Base-by-base conservation (phyloP, 1,140 invertebrate genomes). In the Temnothorax longispinosus region DNA sequence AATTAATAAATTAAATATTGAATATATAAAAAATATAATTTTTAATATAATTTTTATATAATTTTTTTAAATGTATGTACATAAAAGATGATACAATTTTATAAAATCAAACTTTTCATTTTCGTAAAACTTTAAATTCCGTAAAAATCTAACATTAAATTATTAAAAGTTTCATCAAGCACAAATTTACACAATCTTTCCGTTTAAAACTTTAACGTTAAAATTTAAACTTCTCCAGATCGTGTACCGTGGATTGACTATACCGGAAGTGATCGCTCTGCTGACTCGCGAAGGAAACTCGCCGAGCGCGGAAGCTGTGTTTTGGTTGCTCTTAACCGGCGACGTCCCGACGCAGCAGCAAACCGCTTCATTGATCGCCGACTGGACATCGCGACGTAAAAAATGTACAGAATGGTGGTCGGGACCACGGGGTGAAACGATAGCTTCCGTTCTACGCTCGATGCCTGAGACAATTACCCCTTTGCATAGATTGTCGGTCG, bases 251-350 rank as follows among this genome's bases (percentile, higher is more conserved):
- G 93, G 93, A 38, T 52, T 94, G 2, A 90, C 93, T 0, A 91
- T 94, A 80, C 90, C 93, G 32, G 93, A 94, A 85, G 85, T 94
- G 5, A 64, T 93, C 7, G 64, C 85, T 6, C 86, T 94, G 3
- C 64, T 94, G 47, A 93, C 93, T 7, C 91, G 91, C 11, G 82
- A 86, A 32, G 92, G 93, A 67, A 92, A 82, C 4, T 92, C 89
- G 4, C 93, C 93, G 4, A 93, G 91, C 44, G 90, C 92, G 0
- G 93, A 94, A 78, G 91, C 93, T 6, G 87, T 94, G 0, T 94
- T 94, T 52, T 94, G 93, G 93, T 67, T 94, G 1, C 67, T 94
- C 2, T 71, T 94, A 18, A 94, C 93, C 3, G 93, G 93, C 3
- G 93, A 94, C 50, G 67, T 94, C 2, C 93, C 93, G 3, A 94